These are phyloP conservation scores for Anastrepha obliqua DNA, from an alignment of 1,140 invertebrate species.

Conservation along the genomic window DNA sequence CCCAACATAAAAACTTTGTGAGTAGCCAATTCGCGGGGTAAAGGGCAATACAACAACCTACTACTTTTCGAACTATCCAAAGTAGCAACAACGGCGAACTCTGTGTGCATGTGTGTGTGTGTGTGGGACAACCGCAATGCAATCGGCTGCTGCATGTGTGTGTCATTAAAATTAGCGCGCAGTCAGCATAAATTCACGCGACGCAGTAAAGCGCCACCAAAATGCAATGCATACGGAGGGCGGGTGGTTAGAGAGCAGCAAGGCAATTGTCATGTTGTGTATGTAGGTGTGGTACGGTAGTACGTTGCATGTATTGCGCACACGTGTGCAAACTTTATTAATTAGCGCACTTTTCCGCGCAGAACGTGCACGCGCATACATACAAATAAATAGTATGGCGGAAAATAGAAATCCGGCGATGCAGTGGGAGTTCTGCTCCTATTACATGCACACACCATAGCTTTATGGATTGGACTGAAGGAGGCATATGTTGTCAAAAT, in stretches of 20 bases:
- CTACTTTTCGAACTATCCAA: background rate
- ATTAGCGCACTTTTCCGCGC: slow-evolving; percentile 44
- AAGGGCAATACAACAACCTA: background rate
- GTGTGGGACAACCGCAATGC: slow-evolving; percentile 15
- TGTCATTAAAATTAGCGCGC: background rate
- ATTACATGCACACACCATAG: background rate
- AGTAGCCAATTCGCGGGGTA: background rate
- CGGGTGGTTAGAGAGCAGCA: background rate
- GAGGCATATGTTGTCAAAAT: slow-evolving; percentile 19
- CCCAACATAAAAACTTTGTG: background rate
- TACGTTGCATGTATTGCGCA: background rate
- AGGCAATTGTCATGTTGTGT: no score
- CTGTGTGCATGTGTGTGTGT: background rate
- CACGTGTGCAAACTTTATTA: slow-evolving; percentile 24
- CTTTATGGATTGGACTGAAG: background rate
- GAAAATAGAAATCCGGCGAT: slow-evolving; percentile 11
- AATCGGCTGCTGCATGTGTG: background rate
- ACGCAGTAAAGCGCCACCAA: background rate
- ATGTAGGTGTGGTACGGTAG: background rate
- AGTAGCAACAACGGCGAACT: background rate
- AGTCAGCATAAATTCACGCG: slow-evolving; percentile 20
- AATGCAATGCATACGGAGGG: background rate
- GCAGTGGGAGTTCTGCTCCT: background rate
- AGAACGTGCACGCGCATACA: background rate
- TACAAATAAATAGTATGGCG: background rate